phyloP scores from a whole-genome alignment of 2,888 invertebrate species.

The Andrena camellia region DNA sequence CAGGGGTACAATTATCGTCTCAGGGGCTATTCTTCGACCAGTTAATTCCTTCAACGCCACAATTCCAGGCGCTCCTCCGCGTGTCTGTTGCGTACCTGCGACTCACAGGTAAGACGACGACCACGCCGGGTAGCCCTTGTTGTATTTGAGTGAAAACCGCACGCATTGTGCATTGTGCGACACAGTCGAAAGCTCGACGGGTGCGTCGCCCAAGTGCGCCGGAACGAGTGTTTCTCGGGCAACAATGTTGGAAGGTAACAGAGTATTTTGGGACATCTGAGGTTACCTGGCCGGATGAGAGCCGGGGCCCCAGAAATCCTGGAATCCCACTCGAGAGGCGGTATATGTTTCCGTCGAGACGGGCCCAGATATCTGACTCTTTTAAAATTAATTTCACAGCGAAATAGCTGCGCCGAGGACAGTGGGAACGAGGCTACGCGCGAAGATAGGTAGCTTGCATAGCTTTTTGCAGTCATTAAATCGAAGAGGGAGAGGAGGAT shows the following conservation, averaged over 20 bases:
- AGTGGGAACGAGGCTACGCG: conserved; percentile 15
- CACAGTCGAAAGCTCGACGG: conserved; percentile 30
- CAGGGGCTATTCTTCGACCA: neutral
- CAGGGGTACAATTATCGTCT: neutral
- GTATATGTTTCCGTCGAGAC: conserved; percentile 35
- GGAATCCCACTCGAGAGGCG: conserved; percentile 30
- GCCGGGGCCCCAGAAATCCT: conserved; percentile 17
- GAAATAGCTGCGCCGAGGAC: conserved; percentile 18
- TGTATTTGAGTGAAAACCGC: conserved; percentile 62
- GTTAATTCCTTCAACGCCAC: neutral
- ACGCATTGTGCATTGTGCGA: conserved; percentile 53
- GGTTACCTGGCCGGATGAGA: conserved; percentile 58
- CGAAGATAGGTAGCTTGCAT: conserved; percentile 4
- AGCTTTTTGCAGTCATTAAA: neutral
- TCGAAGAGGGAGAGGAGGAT: neutral
- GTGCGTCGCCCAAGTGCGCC: conserved; percentile 29
- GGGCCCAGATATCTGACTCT: neutral
- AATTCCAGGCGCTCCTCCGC: neutral
- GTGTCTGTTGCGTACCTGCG: conserved; percentile 11
- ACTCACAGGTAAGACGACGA: conserved; percentile 19
- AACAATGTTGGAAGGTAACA: conserved; percentile 68
- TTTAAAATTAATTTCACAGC: conserved; percentile 19
- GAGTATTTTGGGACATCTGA: conserved; percentile 59
- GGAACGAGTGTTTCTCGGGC: conserved; percentile 60
- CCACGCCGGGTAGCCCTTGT: conserved; percentile 12